phyloP scores from a whole-genome alignment of 2,113 vertebrate genomes.

The Triplophysa siluroides region DNA sequence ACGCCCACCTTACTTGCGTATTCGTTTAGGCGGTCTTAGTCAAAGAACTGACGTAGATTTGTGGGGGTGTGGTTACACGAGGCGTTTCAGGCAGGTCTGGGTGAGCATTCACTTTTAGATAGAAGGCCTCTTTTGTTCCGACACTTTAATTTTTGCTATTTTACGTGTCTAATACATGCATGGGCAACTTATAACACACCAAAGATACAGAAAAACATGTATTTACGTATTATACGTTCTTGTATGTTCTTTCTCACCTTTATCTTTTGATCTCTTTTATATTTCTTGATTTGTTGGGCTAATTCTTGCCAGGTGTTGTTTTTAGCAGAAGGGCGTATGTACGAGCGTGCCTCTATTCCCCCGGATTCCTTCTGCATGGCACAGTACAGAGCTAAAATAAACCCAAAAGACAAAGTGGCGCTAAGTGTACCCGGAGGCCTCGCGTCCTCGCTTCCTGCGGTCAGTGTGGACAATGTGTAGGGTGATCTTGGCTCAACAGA shows the following conservation, averaged over 20 bases:
- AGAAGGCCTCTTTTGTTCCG: no score
- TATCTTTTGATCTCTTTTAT: constrained; percentile 28
- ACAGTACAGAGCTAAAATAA: constrained; percentile 31
- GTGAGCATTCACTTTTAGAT: no score
- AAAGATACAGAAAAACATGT: no score
- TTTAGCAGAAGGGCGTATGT: constrained; percentile 52
- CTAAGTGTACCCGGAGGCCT: constrained; percentile 1
- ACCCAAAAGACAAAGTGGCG: constrained; percentile 39
- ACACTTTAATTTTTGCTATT: no score
- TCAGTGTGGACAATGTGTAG: constrained; percentile 30
- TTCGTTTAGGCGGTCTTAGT: no score
- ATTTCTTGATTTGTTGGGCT: constrained; percentile 47
- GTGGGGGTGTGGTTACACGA: no score
- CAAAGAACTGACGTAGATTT: no score
- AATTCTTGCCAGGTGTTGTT: constrained; percentile 56
- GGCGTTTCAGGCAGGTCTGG: no score
- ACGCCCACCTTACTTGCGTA: no score
- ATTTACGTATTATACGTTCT: no score
- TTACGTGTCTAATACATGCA: no score
- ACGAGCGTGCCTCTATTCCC: background rate
- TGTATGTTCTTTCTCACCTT: constrained; percentile 22
- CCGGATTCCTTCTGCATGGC: constrained; percentile 49
- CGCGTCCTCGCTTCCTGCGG: constrained; percentile 40
- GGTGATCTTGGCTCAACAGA: constrained; percentile 1
- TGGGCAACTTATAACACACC: no score